Base-by-base conservation (phyloP, 2,888 invertebrate genomes). In the Cantharis nigra region DNA sequence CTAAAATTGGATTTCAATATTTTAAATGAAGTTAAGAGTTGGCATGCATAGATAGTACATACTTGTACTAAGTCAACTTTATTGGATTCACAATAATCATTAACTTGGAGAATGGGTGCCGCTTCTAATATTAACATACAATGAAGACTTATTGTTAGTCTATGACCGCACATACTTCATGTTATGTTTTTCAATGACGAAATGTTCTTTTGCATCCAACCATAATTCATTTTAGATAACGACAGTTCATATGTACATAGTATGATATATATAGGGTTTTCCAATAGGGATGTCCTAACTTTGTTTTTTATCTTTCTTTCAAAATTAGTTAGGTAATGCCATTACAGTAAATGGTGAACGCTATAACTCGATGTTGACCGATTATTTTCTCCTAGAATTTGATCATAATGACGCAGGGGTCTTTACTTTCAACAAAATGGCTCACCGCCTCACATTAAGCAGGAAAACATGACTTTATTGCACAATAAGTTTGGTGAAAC, bases 121-220 rank as follows among this genome's bases (percentile, higher is more conserved):
- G 81, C 82, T 83, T 80, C 79, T 76, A 79, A 78, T 79, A 84
- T 84, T 84, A 82, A 75, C 84, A 84, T 84, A 84, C 84, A 84
- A 84, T 84, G 80, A 83, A 78, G 79, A 81, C 84, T 84, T 83
- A 84, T 84, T 84, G 83, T 82, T 83, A 84, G 83, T 83, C 83
- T 83, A 83, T 81, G 81, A 80, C 81, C 82, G 82, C 82, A 81
- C 82, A 79, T 82, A 81, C 78, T 78, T 80, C 72, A 75, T 72
- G 72, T 78, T 78, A 72, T 75, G 75, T 20, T 78, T 72, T 33
- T 33, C 63, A 79, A 67, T 67, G 20, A 67, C 23, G 65, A 26
- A 67, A 67, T 67, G 26, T 67, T 9, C 20, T 67, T 23, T 67
- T 67, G 13, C 18, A 11, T 9, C 13, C 13, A 49, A 49, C 49